Evolutionary conservation across 2,797 vertebrate species (phyloP), one percentile per base, ranked within the genome.

Genomic region (Microctenopoma steveboyesi): DNA sequence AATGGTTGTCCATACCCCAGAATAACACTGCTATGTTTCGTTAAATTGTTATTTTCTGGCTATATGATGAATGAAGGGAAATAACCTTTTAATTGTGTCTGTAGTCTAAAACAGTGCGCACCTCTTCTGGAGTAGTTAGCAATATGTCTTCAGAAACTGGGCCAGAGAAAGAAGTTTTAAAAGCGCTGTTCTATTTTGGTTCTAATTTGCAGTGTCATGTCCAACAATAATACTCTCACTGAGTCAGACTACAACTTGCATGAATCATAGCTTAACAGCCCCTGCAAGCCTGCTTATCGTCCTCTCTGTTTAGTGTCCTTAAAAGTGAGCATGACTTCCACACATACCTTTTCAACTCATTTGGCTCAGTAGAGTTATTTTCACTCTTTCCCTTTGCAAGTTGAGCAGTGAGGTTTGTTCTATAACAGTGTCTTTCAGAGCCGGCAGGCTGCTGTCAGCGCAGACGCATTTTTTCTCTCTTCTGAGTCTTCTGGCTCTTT

Each of bases 311-410:
- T 25, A 33, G 18, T 71, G 14, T 33, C 27, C 16, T 28, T n/a
- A 27, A 30, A 54, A 67, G 30, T 11, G 59, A 48, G 5, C 27
- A 3, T 46, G 63, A 81, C 64, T 68, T 70, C 30, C 4, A 69
- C 37, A 42, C 57, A 25, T 70, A 72, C 67, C 0, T 0, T 37
- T 37, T 61, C 76, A 66, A 61, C 48, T 68, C 15, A 42, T 76
- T 83, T 68, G 81, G 45, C 66, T 43, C 11, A 28, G 54, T 39
- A 7, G 30, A 4, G 61, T 58, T 88, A 86, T 88, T 88, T 89
- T 86, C 89, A 84, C 77, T 71, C 50, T 35, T 66, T 59, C 56
- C 45, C 69, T 76, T 66, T 65, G 45, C 49, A 66, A 64, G 18
- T 47, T 63, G 79, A 72, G 49, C 63, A 52, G 8, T 72, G 82